Percentiles rank a stretch among this genome's conserved stretches.
Evolutionary conservation across 2,888 invertebrate species (phyloP).

Genomic region (Macrosiphum euphorbiae): DNA sequence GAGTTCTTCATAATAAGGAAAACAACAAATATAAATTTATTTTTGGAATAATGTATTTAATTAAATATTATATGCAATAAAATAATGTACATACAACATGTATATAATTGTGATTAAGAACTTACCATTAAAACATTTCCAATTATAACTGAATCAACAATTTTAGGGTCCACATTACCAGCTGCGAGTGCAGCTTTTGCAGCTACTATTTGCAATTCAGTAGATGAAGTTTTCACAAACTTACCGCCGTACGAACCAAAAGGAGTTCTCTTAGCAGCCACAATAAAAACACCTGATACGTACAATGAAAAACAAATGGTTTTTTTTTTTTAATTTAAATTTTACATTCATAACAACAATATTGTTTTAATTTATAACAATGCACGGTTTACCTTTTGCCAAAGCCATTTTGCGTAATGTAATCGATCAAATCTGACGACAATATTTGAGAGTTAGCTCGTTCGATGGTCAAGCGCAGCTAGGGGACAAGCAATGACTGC

Average conservation of each 20-base stretch:
- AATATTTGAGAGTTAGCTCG: neutral
- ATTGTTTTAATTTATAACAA: neutral
- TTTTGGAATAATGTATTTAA: neutral
- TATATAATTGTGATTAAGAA: constrained; percentile 66
- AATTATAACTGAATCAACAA: constrained; percentile 89
- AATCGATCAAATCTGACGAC: neutral
- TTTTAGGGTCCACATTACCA: constrained; percentile 85
- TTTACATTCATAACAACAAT: neutral
- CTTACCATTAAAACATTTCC: constrained; percentile 90
- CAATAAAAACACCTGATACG: constrained; percentile 84
- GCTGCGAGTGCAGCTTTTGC: constrained; percentile 83
- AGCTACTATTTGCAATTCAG: constrained; percentile 86
- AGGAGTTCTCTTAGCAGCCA: constrained; percentile 96
- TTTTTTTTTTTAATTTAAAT: neutral
- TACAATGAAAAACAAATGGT: constrained; percentile 61
- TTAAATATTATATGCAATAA: neutral
- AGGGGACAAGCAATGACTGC: neutral
- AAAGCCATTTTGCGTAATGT: constrained; percentile 48
- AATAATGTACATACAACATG: neutral
- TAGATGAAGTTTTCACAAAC: constrained; percentile 80
- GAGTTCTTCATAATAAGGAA: constrained; percentile 74
- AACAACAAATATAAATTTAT: constrained; percentile 22
- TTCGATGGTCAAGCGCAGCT: neutral
- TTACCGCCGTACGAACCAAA: constrained; percentile 96
- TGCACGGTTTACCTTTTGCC: constrained; percentile 56